Percentiles rank a stretch among this genome's conserved stretches.
phyloP scores from a whole-genome alignment of 2,797 vertebrate genomes.

The Eidolon dupreanum region DNA sequence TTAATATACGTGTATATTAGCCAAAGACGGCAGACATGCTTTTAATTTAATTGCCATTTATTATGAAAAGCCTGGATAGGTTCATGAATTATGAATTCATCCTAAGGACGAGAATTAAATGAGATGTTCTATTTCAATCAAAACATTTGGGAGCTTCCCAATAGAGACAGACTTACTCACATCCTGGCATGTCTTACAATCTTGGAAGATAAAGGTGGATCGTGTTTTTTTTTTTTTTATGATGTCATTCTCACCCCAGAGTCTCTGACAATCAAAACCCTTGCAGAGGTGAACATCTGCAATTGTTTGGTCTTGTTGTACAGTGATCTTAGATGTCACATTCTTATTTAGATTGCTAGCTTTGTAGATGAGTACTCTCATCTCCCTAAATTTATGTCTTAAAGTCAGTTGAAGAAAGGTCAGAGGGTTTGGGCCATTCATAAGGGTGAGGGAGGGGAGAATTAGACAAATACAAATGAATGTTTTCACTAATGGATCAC shows the following conservation, averaged over 20 bases:
- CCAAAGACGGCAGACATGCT: conserved; percentile 41
- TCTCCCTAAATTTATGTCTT: background rate
- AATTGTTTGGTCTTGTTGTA: background rate
- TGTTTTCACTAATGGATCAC: background rate
- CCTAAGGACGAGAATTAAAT: conserved; percentile 37
- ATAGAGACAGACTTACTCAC: conserved; percentile 19
- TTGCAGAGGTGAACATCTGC: background rate
- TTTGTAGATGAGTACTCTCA: background rate
- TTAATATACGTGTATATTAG: conserved; percentile 34
- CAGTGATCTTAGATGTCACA: background rate
- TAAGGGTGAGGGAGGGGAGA: too few species aligned
- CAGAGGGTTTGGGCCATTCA: background rate
- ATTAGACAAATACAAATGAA: background rate
- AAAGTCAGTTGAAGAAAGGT: background rate
- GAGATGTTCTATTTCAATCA: conserved; percentile 62
- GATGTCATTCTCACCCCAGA: background rate
- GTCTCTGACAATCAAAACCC: background rate
- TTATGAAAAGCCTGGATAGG: conserved; percentile 43
- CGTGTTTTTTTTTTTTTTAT: background rate
- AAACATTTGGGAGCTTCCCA: conserved; percentile 57
- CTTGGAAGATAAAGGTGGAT: conserved; percentile 54
- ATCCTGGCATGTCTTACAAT: background rate
- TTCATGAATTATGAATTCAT: conserved; percentile 61
- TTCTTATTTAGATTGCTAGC: background rate
- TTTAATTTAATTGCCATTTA: conserved; percentile 55